A percentile compares a stretch with the other conserved stretches of the same genome.
Evolutionary conservation across 2,113 vertebrate genomes (phyloP).

Genomic region (Nematolebias whitei): DNA sequence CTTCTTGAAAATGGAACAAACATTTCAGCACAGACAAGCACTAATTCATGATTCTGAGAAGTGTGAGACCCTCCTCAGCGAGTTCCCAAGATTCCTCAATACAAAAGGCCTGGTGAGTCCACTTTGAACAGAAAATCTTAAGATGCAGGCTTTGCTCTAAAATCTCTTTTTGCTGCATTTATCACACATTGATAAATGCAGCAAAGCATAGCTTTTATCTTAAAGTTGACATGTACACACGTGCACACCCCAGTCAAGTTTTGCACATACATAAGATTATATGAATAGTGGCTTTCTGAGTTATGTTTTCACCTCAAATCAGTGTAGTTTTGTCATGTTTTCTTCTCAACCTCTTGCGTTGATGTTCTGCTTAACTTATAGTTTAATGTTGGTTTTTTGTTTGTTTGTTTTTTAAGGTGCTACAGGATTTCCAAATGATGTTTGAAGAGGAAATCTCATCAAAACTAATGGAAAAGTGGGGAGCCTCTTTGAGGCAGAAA

Average conservation of each 20-base stretch:
- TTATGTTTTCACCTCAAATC: neutral
- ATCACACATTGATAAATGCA: neutral
- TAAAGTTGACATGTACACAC: neutral
- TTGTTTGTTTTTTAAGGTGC: neutral
- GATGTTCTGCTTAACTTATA: too few species aligned
- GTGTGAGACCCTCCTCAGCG: neutral
- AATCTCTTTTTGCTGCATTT: too few species aligned
- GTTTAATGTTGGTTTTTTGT: neutral
- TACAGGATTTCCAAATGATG: neutral
- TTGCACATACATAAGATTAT: neutral
- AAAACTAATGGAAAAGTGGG: constrained; percentile 9
- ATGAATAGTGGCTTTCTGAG: neutral
- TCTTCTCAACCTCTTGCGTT: neutral
- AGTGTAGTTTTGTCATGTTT: neutral
- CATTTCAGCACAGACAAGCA: neutral
- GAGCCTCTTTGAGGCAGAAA: neutral
- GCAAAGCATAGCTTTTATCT: neutral
- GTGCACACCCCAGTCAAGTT: neutral
- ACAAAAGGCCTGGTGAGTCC: constrained; percentile 1
- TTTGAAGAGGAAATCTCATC: neutral
- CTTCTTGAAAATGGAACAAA: constrained; percentile 8
- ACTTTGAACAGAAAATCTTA: neutral
- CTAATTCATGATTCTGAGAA: neutral
- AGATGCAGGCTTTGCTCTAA: neutral
- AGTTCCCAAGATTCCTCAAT: constrained; percentile 1